A percentile compares a stretch with the other conserved stretches of the same genome.
Conservation (phyloP, 2,113 vertebrate species). For the crab-eating macaque (Macaca fascicularis) region DNA sequence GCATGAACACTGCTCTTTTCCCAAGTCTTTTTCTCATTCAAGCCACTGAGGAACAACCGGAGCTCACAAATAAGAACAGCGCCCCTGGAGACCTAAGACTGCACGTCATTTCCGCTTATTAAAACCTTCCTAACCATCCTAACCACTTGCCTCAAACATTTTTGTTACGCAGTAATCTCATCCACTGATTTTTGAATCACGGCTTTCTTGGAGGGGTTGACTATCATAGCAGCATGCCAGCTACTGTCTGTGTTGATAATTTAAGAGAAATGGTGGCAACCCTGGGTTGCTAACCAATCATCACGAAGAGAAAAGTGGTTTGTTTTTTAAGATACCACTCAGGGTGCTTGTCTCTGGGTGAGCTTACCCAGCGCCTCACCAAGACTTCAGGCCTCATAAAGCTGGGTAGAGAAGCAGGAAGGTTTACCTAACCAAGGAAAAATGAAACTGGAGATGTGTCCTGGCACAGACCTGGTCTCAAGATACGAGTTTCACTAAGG, state of each 20-base stretch:
- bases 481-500: constrained; percentile 59
- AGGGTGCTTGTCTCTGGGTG: not conserved
- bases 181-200: not conserved
- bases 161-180: not conserved
- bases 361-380: not conserved
- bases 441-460: constrained; percentile 45
- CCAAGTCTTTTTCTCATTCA: not conserved
- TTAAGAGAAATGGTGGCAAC: not conserved
- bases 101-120: constrained; percentile 15
- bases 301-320: not conserved
- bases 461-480: not conserved
- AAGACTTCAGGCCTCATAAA: not conserved
- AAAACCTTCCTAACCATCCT: not conserved
- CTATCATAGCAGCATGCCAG: not conserved
- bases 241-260: not conserved
- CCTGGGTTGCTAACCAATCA: not conserved
- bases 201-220: not conserved
- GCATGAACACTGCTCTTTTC: not conserved
- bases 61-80: not conserved
- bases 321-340: not conserved
- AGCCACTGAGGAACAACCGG: not conserved
- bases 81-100: constrained; percentile 21
- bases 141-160: constrained; percentile 35
- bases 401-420: not conserved
- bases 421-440: constrained; percentile 47